Conservation (phyloP, 2,113 vertebrate genomes). For the Eidolon helvum region DNA sequence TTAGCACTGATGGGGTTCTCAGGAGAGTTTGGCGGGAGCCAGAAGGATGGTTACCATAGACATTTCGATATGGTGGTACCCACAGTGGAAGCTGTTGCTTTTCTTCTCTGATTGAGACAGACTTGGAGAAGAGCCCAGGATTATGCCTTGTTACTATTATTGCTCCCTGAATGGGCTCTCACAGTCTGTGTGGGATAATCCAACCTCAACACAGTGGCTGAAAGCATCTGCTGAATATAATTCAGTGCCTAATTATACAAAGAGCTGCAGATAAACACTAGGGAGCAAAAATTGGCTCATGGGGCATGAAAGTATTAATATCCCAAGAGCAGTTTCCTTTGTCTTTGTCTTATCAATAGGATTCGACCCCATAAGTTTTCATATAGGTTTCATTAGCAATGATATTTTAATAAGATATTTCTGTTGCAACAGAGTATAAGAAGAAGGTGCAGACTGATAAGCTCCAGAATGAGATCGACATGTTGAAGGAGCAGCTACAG, state of each 20-base stretch:
- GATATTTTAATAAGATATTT: constrained; percentile 26
- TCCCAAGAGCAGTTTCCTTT: constrained; percentile 11
- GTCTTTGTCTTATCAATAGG: neutral
- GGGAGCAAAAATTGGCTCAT: neutral
- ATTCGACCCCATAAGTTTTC: neutral
- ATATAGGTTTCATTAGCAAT: neutral
- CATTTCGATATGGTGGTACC: neutral
- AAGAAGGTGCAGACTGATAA: constrained; percentile 85
- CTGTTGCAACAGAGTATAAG: constrained; percentile 84
- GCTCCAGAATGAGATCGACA: constrained; percentile 86
- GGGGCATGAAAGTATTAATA: neutral
- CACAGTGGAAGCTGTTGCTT: neutral
- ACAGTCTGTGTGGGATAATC: neutral
- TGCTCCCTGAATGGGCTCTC: neutral
- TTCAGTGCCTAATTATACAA: neutral
- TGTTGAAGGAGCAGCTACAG: constrained; percentile 89
- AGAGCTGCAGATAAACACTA: neutral
- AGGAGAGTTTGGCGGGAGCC: neutral
- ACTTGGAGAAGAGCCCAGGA: neutral
- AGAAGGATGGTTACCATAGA: neutral
- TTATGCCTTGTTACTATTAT: neutral
- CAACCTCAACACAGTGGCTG: neutral
- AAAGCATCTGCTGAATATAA: neutral
- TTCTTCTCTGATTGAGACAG: neutral
- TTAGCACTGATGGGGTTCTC: neutral